Conservation (phyloP, 2,888 invertebrate genomes). For the Tenthredo scrophulariae region DNA sequence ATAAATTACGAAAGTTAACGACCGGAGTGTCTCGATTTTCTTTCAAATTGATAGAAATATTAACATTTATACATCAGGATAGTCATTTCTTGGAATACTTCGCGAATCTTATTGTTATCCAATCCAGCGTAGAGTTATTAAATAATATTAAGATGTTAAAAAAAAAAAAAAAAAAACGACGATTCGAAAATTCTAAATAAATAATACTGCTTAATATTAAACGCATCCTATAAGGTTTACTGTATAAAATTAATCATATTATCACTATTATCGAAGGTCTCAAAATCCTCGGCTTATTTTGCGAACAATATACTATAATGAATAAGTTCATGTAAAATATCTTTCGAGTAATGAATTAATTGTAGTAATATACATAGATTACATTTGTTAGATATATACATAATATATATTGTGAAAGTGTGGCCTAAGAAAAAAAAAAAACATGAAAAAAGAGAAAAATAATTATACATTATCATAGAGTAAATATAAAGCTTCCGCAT, state of each 20-base stretch:
- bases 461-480: background rate
- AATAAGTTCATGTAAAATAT: background rate
- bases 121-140: background rate
- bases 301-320: background rate
- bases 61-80: background rate
- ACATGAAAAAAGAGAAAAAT: background rate
- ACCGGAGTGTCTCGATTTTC: too few relatives aligned
- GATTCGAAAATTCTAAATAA: slow-evolving; percentile 8
- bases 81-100: background rate
- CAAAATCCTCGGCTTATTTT: background rate
- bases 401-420: too few relatives aligned
- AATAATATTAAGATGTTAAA: background rate
- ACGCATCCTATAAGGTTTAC: background rate
- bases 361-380: background rate
- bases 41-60: background rate
- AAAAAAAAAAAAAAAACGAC: too few relatives aligned
- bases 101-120: background rate
- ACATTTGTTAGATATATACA: background rate
- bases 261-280: background rate
- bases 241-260: background rate
- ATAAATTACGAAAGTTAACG: background rate
- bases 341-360: background rate
- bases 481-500: background rate
- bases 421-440: background rate
- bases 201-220: background rate